Evolutionary conservation across 2,797 vertebrate genomes (phyloP).

Genomic region (Silurus aristotelis): DNA sequence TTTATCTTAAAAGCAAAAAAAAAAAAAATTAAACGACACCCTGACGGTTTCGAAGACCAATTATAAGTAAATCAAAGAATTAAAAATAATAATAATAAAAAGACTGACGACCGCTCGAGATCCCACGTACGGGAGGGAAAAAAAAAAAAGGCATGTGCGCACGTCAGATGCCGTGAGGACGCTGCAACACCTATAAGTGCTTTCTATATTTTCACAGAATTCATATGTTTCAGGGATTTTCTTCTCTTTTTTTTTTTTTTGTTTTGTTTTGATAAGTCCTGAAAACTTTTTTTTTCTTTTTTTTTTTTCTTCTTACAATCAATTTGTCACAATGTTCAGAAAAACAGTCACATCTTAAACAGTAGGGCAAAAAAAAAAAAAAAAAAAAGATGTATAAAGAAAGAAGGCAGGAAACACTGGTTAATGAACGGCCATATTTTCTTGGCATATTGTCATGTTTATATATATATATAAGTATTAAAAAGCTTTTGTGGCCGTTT

Average conservation of each 20-base stretch:
- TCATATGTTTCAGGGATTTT: constrained; percentile 64
- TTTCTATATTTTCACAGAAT: constrained; percentile 60
- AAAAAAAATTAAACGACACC: too few species aligned
- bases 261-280: constrained; percentile 37
- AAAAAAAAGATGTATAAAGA: constrained; percentile 39
- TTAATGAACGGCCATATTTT: constrained; percentile 81
- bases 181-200: constrained; percentile 82
- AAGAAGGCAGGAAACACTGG: constrained; percentile 78
- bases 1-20: too few species aligned
- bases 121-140: constrained; percentile 55
- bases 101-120: constrained; percentile 66
- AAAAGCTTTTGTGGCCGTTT: constrained; percentile 78
- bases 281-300: constrained; percentile 39
- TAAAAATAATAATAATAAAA: constrained; percentile 55
- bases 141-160: constrained; percentile 76
- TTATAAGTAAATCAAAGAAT: constrained; percentile 18
- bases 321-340: constrained; percentile 47
- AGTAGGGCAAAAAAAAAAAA: constrained; percentile 60
- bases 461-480: constrained; percentile 37
- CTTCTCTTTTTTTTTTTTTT: constrained; percentile 43
- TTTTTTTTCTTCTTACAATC: constrained; percentile 26
- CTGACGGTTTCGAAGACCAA: too few species aligned
- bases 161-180: constrained; percentile 81
- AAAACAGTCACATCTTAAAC: constrained; percentile 65
- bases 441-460: constrained; percentile 70